Percentiles rank a stretch among this genome's conserved stretches.
Conservation (phyloP, 2,797 vertebrate genomes). For the Peromyscus melanophrys region DNA sequence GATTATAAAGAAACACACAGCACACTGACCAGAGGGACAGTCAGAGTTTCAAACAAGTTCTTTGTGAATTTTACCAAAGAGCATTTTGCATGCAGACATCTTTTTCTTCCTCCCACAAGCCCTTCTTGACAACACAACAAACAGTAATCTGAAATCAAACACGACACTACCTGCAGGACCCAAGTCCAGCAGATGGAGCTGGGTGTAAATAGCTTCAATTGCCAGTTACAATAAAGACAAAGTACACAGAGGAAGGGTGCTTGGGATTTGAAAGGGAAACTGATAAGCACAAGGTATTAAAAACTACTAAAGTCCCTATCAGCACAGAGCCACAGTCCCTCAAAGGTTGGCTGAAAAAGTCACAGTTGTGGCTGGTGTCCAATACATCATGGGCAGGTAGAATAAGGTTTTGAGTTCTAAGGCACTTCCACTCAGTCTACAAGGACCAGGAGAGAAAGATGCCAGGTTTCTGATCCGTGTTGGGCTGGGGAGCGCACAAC, state of each 20-base stretch:
- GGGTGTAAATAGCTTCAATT: conserved; percentile 84
- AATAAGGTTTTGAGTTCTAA: neutral
- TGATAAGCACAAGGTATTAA: conserved; percentile 66
- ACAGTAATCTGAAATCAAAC: conserved; percentile 89
- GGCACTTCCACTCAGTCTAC: conserved; percentile 24
- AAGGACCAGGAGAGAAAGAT: conserved; percentile 8
- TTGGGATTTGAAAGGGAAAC: conserved; percentile 78
- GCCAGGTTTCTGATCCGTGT: conserved; percentile 66
- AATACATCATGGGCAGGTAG: fast-evolving
- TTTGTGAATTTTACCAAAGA: conserved; percentile 80
- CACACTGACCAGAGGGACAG: neutral
- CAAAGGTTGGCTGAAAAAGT: neutral
- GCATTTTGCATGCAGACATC: conserved; percentile 61
- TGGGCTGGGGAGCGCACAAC: conserved; percentile 58
- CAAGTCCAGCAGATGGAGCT: conserved; percentile 89
- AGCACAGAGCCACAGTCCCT: neutral
- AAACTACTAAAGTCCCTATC: neutral
- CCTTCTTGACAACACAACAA: conserved; percentile 85
- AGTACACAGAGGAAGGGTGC: conserved; percentile 84
- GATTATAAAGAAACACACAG: neutral
- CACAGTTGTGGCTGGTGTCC: neutral
- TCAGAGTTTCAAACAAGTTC: conserved; percentile 54
- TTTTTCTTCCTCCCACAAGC: conserved; percentile 77
- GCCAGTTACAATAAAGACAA: conserved; percentile 88
- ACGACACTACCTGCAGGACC: conserved; percentile 87